Conservation (phyloP, 2,888 invertebrate genomes). For the Scelioninae gen. 1 region DNA sequence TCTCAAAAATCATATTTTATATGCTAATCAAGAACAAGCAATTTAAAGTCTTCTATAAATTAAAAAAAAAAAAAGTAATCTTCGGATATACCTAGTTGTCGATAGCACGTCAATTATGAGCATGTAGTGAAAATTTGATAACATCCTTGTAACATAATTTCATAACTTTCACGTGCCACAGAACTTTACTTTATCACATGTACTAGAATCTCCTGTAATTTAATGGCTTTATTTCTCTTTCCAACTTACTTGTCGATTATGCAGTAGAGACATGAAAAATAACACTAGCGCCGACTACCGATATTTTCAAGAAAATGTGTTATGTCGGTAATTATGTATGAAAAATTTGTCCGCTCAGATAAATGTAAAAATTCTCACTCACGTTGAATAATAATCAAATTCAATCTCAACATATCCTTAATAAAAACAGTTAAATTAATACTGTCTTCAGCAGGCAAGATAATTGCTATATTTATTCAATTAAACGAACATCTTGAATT, state of each 20-base stretch:
- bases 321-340: no score
- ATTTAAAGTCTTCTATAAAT: background rate
- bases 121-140: conserved; percentile 40
- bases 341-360: no score
- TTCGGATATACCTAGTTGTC: conserved; percentile 20
- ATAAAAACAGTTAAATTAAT: no score
- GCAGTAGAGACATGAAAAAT: background rate
- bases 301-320: no score
- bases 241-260: conserved; percentile 5
- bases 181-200: conserved; percentile 43
- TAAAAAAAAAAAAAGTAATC: background rate
- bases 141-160: conserved; percentile 44
- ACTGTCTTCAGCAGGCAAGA: background rate
- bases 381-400: no score
- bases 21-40: background rate
- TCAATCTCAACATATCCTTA: no score
- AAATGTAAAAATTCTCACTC: no score
- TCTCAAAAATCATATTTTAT: background rate
- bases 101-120: conserved; percentile 31
- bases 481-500: conserved; percentile 16
- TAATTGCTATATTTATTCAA: conserved; percentile 8
- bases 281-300: no score
- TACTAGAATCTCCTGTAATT: conserved; percentile 20
- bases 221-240: conserved; percentile 39
- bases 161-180: conserved; percentile 41